Percentiles rank a stretch among this genome's conserved stretches.
Evolutionary conservation across 30 jellyfish, hydroid and myxozoan genomes (phyloP).

Genomic region (Hydractinia echinata): DNA sequence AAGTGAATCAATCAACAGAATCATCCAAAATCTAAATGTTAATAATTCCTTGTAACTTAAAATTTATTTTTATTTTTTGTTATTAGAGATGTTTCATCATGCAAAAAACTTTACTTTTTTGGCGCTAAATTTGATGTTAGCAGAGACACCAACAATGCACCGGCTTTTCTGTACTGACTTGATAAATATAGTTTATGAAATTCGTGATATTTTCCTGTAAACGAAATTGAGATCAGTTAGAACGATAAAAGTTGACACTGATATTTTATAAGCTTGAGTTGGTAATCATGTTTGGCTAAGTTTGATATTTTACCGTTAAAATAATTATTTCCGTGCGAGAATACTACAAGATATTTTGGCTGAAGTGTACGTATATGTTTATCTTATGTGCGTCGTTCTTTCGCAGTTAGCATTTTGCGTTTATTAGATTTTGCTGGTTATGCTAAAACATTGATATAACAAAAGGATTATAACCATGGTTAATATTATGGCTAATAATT

Average conservation of each 20-base stretch:
- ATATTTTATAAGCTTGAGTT: too few species aligned
- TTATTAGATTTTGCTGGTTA: too few species aligned
- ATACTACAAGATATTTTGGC: not conserved
- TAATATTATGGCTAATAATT: too few species aligned
- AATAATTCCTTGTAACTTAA: not conserved
- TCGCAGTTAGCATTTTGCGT: too few species aligned
- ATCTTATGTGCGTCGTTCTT: not conserved
- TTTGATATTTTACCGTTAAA: too few species aligned
- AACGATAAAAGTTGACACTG: too few species aligned
- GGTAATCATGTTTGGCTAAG: too few species aligned
- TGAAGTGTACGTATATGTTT: not conserved
- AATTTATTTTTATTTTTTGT: not conserved
- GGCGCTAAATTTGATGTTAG: conserved; percentile 92
- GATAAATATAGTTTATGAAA: conserved; percentile 62
- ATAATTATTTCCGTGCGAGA: not conserved
- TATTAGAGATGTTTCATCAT: conserved; percentile 15
- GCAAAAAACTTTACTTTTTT: conserved; percentile 45
- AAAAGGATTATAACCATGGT: too few species aligned
- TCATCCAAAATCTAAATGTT: conserved; percentile 11
- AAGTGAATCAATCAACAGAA: conserved; percentile 61
- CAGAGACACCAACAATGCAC: conserved; percentile 62
- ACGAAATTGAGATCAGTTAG: not conserved
- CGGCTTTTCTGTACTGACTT: conserved; percentile 57
- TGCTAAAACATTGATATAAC: too few species aligned
- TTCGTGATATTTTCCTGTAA: conserved; percentile 70